Evolutionary conservation across 2,888 invertebrate species (phyloP), one percentile per base, ranked within the genome.

Genomic region (Lymantria monacha): DNA sequence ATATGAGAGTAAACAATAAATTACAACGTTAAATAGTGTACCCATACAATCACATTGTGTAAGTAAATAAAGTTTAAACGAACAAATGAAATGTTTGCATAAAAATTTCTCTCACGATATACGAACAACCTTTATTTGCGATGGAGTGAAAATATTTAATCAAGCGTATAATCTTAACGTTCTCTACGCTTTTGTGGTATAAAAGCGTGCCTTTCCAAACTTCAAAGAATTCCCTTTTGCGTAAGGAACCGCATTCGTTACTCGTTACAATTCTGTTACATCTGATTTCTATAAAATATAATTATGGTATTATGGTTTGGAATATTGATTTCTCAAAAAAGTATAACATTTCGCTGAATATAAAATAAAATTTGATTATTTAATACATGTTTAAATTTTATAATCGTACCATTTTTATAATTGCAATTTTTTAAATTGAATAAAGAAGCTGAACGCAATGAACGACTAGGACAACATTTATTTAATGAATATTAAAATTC

Each of bases 61-160:
- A 22, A 33, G 33, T 66, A 72, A 63, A 70, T 68, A 69, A 59
- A 59, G 61, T 68, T 67, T 68, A 59, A 67, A 62, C 56, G 62
- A 63, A 71, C 65, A 79, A 76, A 76, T 72, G 74, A 72, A 77
- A 76, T 70, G 69, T 81, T 81, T 76, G 61, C 70, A 66, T 73
- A 63, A 65, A 72, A 74, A 76, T 76, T 81, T 79, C 77, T 74
- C 79, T 72, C 63, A 65, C 51, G 51, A 61, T 59, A 64, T 58
- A 66, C 53, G 49, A 46, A 49, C 71, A 79, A 72, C 82, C 81
- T 85, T 81, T 87, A 85, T 87, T 87, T 87, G 87, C 86, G 82
- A 81, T 83, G 81, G 80, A 88, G 87, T 84, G 87, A 87, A 89
- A 89, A 88, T 87, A 87, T 88, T 88, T 88, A 87, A 89, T 89